These are phyloP conservation scores for Microcaecilia unicolor DNA, from an alignment of 2,797 vertebrate species.

Conservation along the genomic window DNA sequence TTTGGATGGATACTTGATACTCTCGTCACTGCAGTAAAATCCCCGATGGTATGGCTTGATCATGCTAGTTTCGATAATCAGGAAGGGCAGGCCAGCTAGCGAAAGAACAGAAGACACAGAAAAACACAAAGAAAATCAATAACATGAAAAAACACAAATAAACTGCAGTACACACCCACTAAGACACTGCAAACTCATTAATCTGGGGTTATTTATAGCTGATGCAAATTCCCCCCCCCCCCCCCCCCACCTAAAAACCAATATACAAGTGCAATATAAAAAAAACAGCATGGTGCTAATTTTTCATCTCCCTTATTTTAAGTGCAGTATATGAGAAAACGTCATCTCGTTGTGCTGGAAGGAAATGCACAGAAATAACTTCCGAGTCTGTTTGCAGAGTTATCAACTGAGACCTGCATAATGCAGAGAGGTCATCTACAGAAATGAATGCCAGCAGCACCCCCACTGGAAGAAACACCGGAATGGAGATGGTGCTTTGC, in stretches of 20 bases:
- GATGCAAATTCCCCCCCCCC: too few species aligned
- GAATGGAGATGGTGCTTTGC: constrained; percentile 62
- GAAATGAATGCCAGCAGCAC: constrained; percentile 62
- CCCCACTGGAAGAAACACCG: constrained; percentile 58
- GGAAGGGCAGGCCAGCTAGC: constrained; percentile 91
- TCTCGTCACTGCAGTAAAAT: constrained; percentile 95
- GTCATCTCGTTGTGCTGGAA: constrained; percentile 28
- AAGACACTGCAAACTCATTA: not conserved
- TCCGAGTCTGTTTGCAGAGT: constrained; percentile 18
- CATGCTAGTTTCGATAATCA: constrained; percentile 96
- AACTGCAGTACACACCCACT: not conserved
- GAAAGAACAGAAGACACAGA: constrained; percentile 5
- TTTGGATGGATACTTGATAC: constrained; percentile 92
- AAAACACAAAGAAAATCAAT: constrained; percentile 29
- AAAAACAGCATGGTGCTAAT: accelerated
- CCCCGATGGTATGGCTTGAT: constrained; percentile 88
- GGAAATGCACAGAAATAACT: too few species aligned
- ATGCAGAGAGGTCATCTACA: constrained; percentile 63
- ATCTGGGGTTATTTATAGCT: too few species aligned
- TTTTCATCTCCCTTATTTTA: constrained; percentile 5
- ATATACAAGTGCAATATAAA: not conserved
- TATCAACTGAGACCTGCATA: constrained; percentile 20
- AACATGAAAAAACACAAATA: constrained; percentile 32
- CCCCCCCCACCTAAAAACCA: too few species aligned
- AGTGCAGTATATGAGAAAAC: constrained; percentile 8